phyloP scores from a whole-genome alignment of 1,140 invertebrate genomes.

The Drosophila simulans region DNA sequence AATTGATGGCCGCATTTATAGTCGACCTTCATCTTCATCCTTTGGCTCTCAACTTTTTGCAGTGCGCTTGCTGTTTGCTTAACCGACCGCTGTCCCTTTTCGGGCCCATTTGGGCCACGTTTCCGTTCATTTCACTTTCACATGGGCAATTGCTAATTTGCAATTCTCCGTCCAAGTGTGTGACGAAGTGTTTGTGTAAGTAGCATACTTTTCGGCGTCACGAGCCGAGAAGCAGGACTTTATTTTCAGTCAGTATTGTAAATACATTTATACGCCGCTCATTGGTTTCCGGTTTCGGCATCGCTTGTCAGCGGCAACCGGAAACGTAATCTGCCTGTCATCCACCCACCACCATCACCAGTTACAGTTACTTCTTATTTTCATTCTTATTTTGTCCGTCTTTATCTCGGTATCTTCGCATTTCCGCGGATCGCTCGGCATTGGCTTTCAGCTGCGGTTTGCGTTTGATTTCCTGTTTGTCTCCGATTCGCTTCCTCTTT shows the following conservation, averaged over 20 bases:
- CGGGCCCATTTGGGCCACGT: slow-evolving; percentile 33
- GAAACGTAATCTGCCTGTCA: slow-evolving; percentile 81
- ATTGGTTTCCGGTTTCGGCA: slow-evolving; percentile 71
- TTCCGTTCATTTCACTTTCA: slow-evolving; percentile 63
- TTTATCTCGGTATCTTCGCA: slow-evolving; percentile 38
- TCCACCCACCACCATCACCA: slow-evolving; percentile 44
- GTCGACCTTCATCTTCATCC: slow-evolving; percentile 48
- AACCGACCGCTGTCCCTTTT: slow-evolving; percentile 22
- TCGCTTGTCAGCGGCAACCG: slow-evolving; percentile 72
- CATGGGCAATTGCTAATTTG: slow-evolving; percentile 57
- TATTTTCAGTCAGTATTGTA: slow-evolving; percentile 67
- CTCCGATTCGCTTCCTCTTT: slow-evolving; percentile 44
- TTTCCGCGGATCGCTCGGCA: slow-evolving; percentile 65
- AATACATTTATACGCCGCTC: slow-evolving; percentile 79
- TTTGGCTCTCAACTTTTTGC: slow-evolving; percentile 15
- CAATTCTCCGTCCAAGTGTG: slow-evolving; percentile 46
- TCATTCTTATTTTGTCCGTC: slow-evolving; percentile 25
- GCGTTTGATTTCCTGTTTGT: slow-evolving; percentile 79
- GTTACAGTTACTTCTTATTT: slow-evolving; percentile 47
- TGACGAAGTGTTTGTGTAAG: slow-evolving; percentile 39
- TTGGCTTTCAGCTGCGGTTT: slow-evolving; percentile 66
- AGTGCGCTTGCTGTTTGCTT: slow-evolving; percentile 19
- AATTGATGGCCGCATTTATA: slow-evolving; percentile 52
- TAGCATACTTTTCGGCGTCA: slow-evolving; percentile 37
- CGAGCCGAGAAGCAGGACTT: slow-evolving; percentile 21